Base-by-base conservation (phyloP, 2,797 vertebrate genomes). In the Cheirogaleus major region DNA sequence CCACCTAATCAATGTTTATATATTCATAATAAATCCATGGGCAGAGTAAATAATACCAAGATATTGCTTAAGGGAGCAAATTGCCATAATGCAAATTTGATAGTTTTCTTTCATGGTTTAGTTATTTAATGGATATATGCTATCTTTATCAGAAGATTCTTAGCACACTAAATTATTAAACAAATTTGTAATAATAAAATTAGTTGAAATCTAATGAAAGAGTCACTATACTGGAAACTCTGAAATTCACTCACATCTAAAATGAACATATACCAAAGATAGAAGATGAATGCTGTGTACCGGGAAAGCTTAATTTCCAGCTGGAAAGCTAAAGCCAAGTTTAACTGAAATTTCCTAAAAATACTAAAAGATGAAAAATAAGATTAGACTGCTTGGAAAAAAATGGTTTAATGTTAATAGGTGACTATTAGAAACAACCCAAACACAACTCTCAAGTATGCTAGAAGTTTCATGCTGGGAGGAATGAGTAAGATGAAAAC, bases 321-420 rank as follows among this genome's bases (percentile, higher is more conserved):
- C n/a, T 91, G 18, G 59, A 94, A 95, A 91, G 10, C n/a, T 38
- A 89, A 96, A 78, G 8, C 14, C 15, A 55, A 65, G 85, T 41
- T 52, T 79, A 92, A 91, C 2, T 38, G 89, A 93, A 95, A 17
- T 30, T 81, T 78, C 43, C 25, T 30, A 65, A 93, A 92, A 84
- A 73, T 91, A 45, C 43, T 89, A 85, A 79, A 82, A 57, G 22
- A 45, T 73, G 50, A 83, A 76, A n/a, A 52, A 38, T 83, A 79
- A 43, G 27, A 96, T 65, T n/a, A 52, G 67, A 45, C 20, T 63
- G 5, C 57, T 83, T 72, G 30, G 48, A 7, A 72, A 81, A 38
- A 41, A 70, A 63, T 50, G 9, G 7, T 85, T 95, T 69, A 80
- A 48, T 52, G 14, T 27, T 75, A 86, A 87, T n/a, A 92, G 13